Conservation (phyloP, 1,140 invertebrate species). For the Phenacoccus solenopsis region DNA sequence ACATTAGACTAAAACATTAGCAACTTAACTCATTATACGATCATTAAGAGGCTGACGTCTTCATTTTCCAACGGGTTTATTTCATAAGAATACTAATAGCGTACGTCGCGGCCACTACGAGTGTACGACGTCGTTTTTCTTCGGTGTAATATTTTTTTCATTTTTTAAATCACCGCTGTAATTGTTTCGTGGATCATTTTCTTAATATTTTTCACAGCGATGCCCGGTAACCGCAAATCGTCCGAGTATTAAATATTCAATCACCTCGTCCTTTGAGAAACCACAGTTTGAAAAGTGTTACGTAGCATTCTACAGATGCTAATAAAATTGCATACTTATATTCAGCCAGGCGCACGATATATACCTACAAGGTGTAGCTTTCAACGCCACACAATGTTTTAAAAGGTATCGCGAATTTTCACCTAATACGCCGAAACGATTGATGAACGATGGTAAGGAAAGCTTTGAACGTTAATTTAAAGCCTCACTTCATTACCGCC, state of each 20-base stretch:
- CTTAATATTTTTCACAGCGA: background rate
- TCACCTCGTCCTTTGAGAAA: too few species aligned
- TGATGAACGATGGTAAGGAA: too few species aligned
- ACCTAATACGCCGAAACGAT: too few species aligned
- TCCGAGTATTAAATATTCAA: background rate
- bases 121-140: background rate
- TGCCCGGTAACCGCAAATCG: background rate
- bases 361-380: too few species aligned
- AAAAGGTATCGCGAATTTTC: too few species aligned
- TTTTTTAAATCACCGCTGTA: background rate
- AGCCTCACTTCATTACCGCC: background rate
- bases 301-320: too few species aligned
- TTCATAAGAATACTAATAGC: constrained; percentile 1
- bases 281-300: too few species aligned
- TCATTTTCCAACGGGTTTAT: background rate
- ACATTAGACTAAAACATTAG: constrained; percentile 2
- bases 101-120: too few species aligned
- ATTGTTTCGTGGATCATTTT: background rate
- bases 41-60: background rate
- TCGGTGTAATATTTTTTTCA: background rate
- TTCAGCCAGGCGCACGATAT: too few species aligned
- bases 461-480: background rate
- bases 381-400: too few species aligned
- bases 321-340: too few species aligned
- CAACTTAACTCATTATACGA: constrained; percentile 1